phyloP scores from a whole-genome alignment of 2,113 vertebrate species.

The Raphicerus campestris region DNA sequence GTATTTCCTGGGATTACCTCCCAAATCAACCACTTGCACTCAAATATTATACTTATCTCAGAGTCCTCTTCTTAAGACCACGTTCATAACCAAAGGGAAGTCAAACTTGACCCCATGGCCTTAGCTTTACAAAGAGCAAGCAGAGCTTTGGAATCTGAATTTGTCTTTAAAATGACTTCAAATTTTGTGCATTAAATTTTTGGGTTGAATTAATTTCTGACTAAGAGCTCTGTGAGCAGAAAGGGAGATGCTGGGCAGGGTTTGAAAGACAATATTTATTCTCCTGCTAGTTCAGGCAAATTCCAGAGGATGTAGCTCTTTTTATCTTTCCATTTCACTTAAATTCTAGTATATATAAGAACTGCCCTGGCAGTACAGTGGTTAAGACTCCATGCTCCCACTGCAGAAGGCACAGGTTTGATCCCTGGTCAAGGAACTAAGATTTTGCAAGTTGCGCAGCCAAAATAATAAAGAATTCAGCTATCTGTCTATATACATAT shows the following conservation, averaged over 20 bases:
- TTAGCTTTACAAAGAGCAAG: not conserved
- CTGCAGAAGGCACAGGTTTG: not conserved
- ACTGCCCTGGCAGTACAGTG: not conserved
- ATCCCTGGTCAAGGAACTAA: not conserved
- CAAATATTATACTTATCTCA: not conserved
- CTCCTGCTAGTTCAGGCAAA: not conserved
- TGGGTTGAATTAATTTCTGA: not conserved
- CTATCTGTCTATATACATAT: rapidly evolving
- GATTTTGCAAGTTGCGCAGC: not conserved
- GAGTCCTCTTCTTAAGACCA: not conserved
- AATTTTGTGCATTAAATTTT: not conserved
- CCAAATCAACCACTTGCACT: not conserved
- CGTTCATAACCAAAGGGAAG: not conserved
- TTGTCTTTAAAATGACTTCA: not conserved
- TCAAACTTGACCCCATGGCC: not conserved
- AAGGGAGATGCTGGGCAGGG: not conserved
- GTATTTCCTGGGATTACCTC: not conserved
- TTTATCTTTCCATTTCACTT: not conserved
- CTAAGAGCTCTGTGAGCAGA: not conserved
- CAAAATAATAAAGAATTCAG: not conserved
- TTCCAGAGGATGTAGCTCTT: not conserved
- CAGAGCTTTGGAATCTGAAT: not conserved
- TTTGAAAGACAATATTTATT: not conserved
- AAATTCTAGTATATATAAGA: not conserved
- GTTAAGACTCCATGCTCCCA: not conserved